Base-by-base conservation (phyloP, 2,113 vertebrate species). In the Synchiropus splendidus region DNA sequence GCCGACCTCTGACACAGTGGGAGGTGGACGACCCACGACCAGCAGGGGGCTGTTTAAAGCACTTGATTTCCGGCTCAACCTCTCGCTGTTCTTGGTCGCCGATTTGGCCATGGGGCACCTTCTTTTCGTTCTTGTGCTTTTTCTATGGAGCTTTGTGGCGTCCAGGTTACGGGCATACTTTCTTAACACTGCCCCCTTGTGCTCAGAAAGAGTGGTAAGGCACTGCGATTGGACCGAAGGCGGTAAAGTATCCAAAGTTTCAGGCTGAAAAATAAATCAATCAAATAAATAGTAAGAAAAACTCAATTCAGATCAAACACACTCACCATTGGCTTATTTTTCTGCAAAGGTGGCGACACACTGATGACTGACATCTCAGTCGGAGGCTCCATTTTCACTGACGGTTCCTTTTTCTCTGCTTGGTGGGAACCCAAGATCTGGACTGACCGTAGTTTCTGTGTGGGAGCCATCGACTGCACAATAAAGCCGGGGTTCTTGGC, bases 141-240 rank as follows among this genome's bases (percentile, higher is more conserved):
- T 35, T 43, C 38, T 40, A 13, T 63, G 56, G 9, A 12, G n/a
- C 48, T 44, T 40, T 18, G 44, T 41, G 34, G 16, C 5, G 9
- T 36, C 13, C 1, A 27, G 12, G 15, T 36, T 13, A 18, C 51
- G 44, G 53, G 41, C 11, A 9, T 57, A 49, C 5, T 44, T 58
- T 46, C 27, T 16, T 9, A 15, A 6, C 3, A 34, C 10, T 34
- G 51, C 13, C 34, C 39, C 59, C 51, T 37, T 67, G 2, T 50
- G 49, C 2, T 61, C 45, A 31, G 17, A 16, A 3, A 35, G 31
- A 39, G 40, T n/a, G n/a, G n/a, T 61, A 68, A 72, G 65, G 73
- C 70, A 50, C 2, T 6, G 31, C 40, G 37, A 50, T 67, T 65
- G 68, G 50, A 57, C 58, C 31, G 59, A 46, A 6, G 61, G 68